Evolutionary conservation across 2,797 vertebrate genomes (phyloP), one percentile per base, ranked within the genome.

Genomic region (Hydrocynus forskahlii): DNA sequence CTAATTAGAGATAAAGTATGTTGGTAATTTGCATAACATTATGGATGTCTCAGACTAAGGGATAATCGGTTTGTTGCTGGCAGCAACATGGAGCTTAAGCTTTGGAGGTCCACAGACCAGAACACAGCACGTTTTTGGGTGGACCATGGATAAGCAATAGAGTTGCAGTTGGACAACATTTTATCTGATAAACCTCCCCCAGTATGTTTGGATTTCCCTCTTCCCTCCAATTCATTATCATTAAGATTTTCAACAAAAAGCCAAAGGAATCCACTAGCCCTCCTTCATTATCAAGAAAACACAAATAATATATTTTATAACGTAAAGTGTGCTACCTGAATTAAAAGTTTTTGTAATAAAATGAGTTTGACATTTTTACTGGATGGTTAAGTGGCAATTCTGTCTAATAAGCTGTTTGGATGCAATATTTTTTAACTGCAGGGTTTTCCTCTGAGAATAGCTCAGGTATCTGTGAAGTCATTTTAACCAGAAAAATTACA

Each of bases 361-460:
- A 70, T 25, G 10, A 70, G 67, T 50, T 25, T 70, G 45, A 70
- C 45, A 70, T 70, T 52, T 70, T 23, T 16, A 64, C 29, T 17
- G 29, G 10, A 50, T 14, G 68, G 54, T 23, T 71, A 54, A 17
- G 23, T 1, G 68, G 45, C 50, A 54, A 17, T 29, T 29, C 52
- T n/a, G 48, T 19, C 45, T 54, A 54, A 71, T 72, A 16, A 50
- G 48, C 25, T 7, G 45, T 2, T 50, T 40, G 63, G 63, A 14
- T 43, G 38, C 63, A 38, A 16, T 35, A 7, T 14, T 17, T 64
- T 25, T 14, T 64, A 16, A 35, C 8, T 38, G 62, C 62, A 38
- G 62, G 14, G 19, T 43, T 16, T 40, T 40, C 63, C 38, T 35
- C 19, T 1, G 35, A 35, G 62, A 66, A 66, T 0, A 66, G 35